Evolutionary conservation across 2,888 invertebrate species (phyloP).

Genomic region (Synergus umbraculus): DNA sequence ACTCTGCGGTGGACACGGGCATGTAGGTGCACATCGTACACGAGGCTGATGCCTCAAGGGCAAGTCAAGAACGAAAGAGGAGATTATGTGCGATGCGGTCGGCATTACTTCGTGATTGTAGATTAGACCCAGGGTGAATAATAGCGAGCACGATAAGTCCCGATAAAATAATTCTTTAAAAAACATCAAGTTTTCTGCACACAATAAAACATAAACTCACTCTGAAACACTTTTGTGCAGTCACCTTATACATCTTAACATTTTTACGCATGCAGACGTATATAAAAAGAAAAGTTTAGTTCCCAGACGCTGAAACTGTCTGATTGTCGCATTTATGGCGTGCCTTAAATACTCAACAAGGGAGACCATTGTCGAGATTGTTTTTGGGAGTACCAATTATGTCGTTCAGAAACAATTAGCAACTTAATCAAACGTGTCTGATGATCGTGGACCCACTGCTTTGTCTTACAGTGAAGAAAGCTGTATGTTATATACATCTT

Average conservation of each 20-base stretch:
- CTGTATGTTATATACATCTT: neutral
- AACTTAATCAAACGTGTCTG: conserved; percentile 47
- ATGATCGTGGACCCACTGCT: neutral
- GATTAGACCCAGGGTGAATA: conserved; percentile 64
- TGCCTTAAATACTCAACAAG: neutral
- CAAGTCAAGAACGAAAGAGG: conserved; percentile 49
- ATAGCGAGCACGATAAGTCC: conserved; percentile 62
- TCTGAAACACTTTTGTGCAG: neutral
- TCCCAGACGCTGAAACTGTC: neutral
- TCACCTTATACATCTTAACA: no score
- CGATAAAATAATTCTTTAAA: conserved; percentile 3
- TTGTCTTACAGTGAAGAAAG: neutral
- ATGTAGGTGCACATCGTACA: neutral
- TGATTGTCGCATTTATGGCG: neutral
- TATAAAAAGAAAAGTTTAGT: neutral
- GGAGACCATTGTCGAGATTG: conserved; percentile 23
- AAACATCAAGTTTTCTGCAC: neutral
- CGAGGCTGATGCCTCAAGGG: conserved; percentile 3
- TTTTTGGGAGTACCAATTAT: conserved; percentile 49
- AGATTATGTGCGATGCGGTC: conserved; percentile 63
- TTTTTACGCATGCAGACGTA: no score
- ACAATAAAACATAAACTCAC: neutral
- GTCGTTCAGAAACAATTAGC: conserved; percentile 59
- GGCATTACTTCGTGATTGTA: conserved; percentile 63
- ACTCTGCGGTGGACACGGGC: neutral